A percentile compares a stretch with the other conserved stretches of the same genome.
These are phyloP conservation scores for Phalloptychus januarius DNA, from an alignment of 2,797 vertebrate genomes.

Conservation along the genomic window DNA sequence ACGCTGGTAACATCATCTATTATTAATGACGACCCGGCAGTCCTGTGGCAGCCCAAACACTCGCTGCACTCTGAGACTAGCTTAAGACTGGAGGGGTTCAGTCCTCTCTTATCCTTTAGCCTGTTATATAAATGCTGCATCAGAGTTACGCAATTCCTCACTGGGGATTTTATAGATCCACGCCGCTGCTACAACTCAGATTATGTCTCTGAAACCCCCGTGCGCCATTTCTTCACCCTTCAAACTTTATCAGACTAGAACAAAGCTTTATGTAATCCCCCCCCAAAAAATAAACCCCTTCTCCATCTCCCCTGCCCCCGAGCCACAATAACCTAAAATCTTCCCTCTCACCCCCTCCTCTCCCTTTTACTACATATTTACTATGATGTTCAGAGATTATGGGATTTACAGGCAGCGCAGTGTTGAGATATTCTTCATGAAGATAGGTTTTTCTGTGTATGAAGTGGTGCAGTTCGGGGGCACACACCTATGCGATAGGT, in stretches of 20 bases:
- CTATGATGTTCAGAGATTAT: slow-evolving; percentile 44
- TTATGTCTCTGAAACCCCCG: slow-evolving; percentile 65
- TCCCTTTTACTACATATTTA: slow-evolving; percentile 41
- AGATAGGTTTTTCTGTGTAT: not conserved
- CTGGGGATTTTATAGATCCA: slow-evolving; percentile 77
- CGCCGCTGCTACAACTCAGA: slow-evolving; percentile 70
- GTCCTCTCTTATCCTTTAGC: slow-evolving; percentile 51
- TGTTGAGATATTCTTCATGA: not conserved
- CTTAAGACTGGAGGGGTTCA: slow-evolving; percentile 58
- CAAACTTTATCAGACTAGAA: slow-evolving; percentile 52
- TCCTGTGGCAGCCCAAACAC: slow-evolving; percentile 37
- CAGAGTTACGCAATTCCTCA: slow-evolving; percentile 75
- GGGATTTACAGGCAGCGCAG: slow-evolving; percentile 32
- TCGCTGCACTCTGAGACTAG: slow-evolving; percentile 18
- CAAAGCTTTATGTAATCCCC: slow-evolving; percentile 67
- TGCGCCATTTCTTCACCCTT: slow-evolving; percentile 51
- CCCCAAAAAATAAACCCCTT: slow-evolving; percentile 33
- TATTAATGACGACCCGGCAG: slow-evolving; percentile 49
- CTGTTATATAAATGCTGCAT: slow-evolving; percentile 80
- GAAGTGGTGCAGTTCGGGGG: not conserved
- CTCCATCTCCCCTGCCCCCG: not conserved
- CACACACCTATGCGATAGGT: slow-evolving; percentile 90
- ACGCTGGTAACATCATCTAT: slow-evolving; percentile 55
- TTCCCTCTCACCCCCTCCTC: slow-evolving; percentile 26
- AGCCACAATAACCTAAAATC: slow-evolving; percentile 41